Evolutionary conservation across 92 coral and sea anemone genomes (phyloP), one percentile per base, ranked within the genome.

Genomic region (Pocillopora meandrina): DNA sequence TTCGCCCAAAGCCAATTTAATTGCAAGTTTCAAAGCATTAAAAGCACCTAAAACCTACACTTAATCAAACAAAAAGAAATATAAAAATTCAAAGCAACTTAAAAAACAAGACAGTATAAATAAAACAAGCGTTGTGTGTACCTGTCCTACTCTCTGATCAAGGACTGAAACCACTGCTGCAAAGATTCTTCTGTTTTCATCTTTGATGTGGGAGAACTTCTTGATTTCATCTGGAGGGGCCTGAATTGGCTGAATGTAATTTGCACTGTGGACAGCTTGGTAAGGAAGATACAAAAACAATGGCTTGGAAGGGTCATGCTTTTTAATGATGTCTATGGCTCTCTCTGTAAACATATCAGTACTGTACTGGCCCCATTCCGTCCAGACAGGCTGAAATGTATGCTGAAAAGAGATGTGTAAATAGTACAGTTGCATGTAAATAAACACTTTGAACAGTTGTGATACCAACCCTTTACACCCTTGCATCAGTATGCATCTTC

Each of bases 201-300:
- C 93, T 35, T 72, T 78, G 65, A 95, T 95, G 87, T 91, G 85
- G 17, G 65, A 19, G 76, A 95, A 94, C 61, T 88, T 88, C 23
- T 83, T 34, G 12, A 77, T 77, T 1, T 59, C 56, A 62, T 85
- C 84, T 15, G 57, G 79, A 3, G 95, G 95, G 6, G 95, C 93
- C 57, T 92, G 93, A 23, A 92, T 77, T 2, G 93, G 91, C 55
- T 92, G 91, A 78, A 87, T 71, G 57, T 55, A 16, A 79, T 92
- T 92, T 19, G 95, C 95, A 17, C 89, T 86, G 84, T 92, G 95
- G 3, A 90, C 93, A 2, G 93, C 95, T 84, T 92, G 95, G 72
- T 90, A 90, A 2, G 95, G 85, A 15, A 92, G 75, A 47, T 92
- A 92, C 76, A 92, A 49, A 70, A 92, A 92, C 84, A 92, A 57